These are phyloP conservation scores for Pollenia griseotomentosa DNA, from an alignment of 2,888 invertebrate genomes.

Conservation along the genomic window DNA sequence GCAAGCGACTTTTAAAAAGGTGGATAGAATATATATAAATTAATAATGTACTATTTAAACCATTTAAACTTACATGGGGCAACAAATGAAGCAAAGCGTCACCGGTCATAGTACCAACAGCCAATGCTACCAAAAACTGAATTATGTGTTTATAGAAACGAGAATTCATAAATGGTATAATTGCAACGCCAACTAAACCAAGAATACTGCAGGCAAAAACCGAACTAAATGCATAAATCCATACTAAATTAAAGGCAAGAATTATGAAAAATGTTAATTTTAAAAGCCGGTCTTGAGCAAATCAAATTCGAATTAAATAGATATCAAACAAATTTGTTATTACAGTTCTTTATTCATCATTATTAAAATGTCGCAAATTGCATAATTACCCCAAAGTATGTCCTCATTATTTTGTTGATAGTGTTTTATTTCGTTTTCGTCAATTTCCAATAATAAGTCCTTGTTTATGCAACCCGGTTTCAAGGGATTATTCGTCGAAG, in stretches of 20 bases:
- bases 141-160: slow-evolving; percentile 94
- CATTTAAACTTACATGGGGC: slow-evolving; percentile 89
- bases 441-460: slow-evolving; percentile 77
- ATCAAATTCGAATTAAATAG: no score
- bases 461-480: slow-evolving; percentile 86
- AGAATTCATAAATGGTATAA: slow-evolving; percentile 96
- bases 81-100: slow-evolving; percentile 96
- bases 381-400: slow-evolving; percentile 78
- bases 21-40: not conserved
- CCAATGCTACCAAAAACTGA: slow-evolving; percentile 96
- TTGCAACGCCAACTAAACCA: slow-evolving; percentile 93
- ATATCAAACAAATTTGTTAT: no score
- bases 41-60: not conserved
- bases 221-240: slow-evolving; percentile 93
- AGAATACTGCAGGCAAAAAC: slow-evolving; percentile 94
- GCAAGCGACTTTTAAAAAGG: slow-evolving; percentile 78
- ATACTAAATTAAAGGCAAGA: slow-evolving; percentile 85
- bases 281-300: no score
- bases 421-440: slow-evolving; percentile 73
- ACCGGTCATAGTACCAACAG: slow-evolving; percentile 95
- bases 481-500: slow-evolving; percentile 86
- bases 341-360: not conserved
- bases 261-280: not conserved
- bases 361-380: not conserved
- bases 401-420: slow-evolving; percentile 75